Conservation (phyloP, 2,888 invertebrate genomes). For the Cordilura impudica region DNA sequence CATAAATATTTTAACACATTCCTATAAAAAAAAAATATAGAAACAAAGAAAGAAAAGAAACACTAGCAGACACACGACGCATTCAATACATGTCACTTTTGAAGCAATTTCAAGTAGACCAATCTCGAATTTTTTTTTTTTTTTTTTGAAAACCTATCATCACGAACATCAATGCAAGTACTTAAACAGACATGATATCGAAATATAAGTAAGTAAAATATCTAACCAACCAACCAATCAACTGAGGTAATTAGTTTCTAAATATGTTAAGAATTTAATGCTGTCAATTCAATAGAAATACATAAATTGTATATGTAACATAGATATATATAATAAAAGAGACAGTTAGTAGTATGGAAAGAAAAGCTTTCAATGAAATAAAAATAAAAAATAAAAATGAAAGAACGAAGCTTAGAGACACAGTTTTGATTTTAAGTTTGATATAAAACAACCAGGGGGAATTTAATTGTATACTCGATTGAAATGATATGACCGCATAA, state of each 20-base stretch:
- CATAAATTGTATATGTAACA: neutral
- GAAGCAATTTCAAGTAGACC: slow-evolving; percentile 37
- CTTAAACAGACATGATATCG: slow-evolving; percentile 10
- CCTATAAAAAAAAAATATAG: neutral
- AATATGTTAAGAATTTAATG: slow-evolving; percentile 56
- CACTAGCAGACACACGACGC: neutral
- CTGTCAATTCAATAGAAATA: slow-evolving; percentile 31
- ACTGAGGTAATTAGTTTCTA: slow-evolving; percentile 51
- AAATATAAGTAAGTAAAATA: neutral
- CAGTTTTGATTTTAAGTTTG: no score
- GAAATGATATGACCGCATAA: slow-evolving; percentile 2
- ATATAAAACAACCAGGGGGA: no score
- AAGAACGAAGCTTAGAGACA: no score
- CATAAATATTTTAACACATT: slow-evolving; percentile 60
- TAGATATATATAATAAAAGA: neutral
- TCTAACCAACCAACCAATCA: neutral
- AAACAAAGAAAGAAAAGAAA: no score
- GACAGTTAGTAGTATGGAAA: slow-evolving; percentile 22
- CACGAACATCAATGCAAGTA: neutral
- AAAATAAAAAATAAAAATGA: no score
- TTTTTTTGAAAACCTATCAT: slow-evolving; percentile 10
- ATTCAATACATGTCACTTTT: slow-evolving; percentile 47
- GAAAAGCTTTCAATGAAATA: slow-evolving; percentile 24
- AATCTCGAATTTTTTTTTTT: no score
- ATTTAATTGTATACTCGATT: slow-evolving; percentile 20